phyloP scores from a whole-genome alignment of 2,113 vertebrate species.

The Holacanthus passer region DNA sequence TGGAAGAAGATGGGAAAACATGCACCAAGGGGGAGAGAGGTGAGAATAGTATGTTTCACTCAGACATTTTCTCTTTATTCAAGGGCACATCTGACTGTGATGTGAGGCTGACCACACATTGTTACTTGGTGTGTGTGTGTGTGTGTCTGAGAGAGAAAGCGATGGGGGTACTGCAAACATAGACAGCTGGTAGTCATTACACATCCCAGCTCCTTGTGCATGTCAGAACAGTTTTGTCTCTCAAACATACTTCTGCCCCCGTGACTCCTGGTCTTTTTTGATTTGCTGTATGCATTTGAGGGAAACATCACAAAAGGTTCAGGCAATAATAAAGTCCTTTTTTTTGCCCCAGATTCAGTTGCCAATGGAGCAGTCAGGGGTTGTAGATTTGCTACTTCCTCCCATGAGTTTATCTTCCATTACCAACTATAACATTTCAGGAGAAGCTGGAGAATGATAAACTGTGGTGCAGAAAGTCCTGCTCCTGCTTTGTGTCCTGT shows the following conservation, averaged over 20 bases:
- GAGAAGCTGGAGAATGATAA: constrained; percentile 47
- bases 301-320: constrained; percentile 63
- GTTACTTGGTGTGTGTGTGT: constrained; percentile 28
- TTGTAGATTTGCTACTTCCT: constrained; percentile 77
- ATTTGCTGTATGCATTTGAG: constrained; percentile 69
- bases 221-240: constrained; percentile 72
- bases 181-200: constrained; percentile 82
- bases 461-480: constrained; percentile 17
- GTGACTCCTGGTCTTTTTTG: constrained; percentile 63
- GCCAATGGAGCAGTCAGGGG: constrained; percentile 63
- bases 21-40: constrained; percentile 93
- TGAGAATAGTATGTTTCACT: constrained; percentile 67
- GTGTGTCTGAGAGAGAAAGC: constrained; percentile 9
- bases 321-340: constrained; percentile 36
- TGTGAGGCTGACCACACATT: constrained; percentile 42
- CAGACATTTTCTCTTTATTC: constrained; percentile 41
- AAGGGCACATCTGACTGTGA: constrained; percentile 51
- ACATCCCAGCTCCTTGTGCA: constrained; percentile 61
- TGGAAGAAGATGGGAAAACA: constrained; percentile 89
- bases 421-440: constrained; percentile 53
- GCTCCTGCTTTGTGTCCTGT: constrained; percentile 42
- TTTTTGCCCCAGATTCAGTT: constrained; percentile 49
- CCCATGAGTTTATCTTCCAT: constrained; percentile 67
- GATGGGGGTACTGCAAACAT: constrained; percentile 43
- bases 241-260: constrained; percentile 50